A percentile compares a stretch with the other conserved stretches of the same genome.
phyloP scores from a whole-genome alignment of 2,113 vertebrate species.

The Prochilodus magdalenae region DNA sequence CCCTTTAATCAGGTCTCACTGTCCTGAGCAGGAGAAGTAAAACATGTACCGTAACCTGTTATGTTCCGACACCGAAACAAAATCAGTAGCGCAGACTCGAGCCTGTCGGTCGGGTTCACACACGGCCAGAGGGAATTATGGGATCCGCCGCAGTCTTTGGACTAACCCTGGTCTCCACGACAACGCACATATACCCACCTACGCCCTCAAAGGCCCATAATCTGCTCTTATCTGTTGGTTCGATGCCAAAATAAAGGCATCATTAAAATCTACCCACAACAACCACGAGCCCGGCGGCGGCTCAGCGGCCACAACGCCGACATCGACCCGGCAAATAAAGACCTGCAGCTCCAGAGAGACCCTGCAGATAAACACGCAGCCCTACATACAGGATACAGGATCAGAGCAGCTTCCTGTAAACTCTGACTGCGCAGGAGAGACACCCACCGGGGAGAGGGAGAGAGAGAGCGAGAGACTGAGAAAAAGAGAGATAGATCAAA shows the following conservation, averaged over 20 bases:
- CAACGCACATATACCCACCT: neutral
- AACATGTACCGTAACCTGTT: too few species aligned
- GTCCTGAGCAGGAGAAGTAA: too few species aligned
- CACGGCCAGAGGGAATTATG: neutral
- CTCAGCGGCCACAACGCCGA: neutral
- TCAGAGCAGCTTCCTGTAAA: too few species aligned
- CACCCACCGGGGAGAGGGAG: too few species aligned
- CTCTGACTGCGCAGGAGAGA: neutral
- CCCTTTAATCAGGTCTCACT: too few species aligned
- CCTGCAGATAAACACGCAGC: constrained; percentile 3
- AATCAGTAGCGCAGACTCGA: too few species aligned
- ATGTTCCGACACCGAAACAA: too few species aligned
- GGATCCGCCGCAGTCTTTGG: neutral
- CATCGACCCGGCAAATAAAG: neutral
- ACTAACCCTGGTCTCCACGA: neutral
- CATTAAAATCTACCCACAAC: neutral
- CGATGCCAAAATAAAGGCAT: constrained; percentile 5
- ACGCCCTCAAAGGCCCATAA: neutral
- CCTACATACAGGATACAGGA: constrained; percentile 5
- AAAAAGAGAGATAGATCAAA: too few species aligned
- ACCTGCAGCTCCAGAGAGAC: neutral
- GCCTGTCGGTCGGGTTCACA: neutral
- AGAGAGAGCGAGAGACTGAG: too few species aligned
- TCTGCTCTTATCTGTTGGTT: neutral
- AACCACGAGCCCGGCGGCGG: neutral